Evolutionary conservation across 2,113 vertebrate species (phyloP).

Genomic region (Nettapus auritus): DNA sequence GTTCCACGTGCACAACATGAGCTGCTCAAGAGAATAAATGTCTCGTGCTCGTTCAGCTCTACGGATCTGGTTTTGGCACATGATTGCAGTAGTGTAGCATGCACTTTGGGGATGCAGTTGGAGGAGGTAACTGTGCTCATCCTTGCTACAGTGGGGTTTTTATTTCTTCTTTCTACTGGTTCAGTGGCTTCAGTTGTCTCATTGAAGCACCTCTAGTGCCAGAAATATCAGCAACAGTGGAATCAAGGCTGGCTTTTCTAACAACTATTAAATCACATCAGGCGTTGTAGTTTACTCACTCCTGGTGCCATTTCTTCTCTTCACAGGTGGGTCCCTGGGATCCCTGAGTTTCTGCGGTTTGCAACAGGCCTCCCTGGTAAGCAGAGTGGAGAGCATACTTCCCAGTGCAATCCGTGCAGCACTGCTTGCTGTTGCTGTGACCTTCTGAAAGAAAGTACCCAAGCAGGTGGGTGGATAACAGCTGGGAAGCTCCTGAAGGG

Average conservation of each 20-base stretch:
- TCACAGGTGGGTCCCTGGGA: neutral
- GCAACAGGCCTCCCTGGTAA: neutral
- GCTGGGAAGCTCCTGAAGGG: neutral
- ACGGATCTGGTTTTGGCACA: neutral
- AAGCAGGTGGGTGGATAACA: neutral
- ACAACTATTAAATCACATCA: neutral
- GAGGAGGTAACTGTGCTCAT: neutral
- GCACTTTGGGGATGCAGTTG: neutral
- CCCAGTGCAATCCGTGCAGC: rapidly evolving
- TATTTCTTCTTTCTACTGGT: neutral
- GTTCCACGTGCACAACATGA: neutral
- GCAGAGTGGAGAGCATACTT: neutral
- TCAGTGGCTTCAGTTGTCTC: neutral
- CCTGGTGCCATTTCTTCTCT: neutral
- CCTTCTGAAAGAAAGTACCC: neutral
- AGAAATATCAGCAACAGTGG: neutral
- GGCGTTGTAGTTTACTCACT: neutral
- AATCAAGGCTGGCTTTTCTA: neutral
- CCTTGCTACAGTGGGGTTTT: neutral
- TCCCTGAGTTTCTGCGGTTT: neutral
- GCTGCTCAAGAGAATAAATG: neutral
- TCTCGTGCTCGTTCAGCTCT: neutral
- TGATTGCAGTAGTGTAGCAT: neutral
- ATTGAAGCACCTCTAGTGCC: neutral
- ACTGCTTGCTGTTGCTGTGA: neutral